A percentile compares a stretch with the other conserved stretches of the same genome.
Evolutionary conservation across 2,113 vertebrate species (phyloP).

Genomic region (Phylloscopus trochiloides): DNA sequence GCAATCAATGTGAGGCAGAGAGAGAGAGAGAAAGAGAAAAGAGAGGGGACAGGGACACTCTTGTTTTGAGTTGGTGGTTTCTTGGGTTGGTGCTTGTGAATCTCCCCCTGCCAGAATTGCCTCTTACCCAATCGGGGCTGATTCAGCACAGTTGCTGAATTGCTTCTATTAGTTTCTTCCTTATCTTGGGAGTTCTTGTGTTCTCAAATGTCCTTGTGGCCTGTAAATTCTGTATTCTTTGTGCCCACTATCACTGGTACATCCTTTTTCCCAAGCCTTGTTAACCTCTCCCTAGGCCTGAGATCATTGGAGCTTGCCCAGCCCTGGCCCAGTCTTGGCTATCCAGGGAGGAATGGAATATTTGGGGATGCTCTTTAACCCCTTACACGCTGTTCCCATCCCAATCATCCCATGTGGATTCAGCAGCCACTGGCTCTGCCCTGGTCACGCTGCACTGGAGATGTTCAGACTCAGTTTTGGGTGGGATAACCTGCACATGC

Average conservation of each 20-base stretch:
- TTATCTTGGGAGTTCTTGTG: neutral
- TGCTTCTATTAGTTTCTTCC: neutral
- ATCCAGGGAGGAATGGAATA: neutral
- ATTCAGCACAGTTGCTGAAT: neutral
- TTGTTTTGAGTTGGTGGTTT: neutral
- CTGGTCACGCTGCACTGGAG: accelerated
- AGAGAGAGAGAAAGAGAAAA: neutral
- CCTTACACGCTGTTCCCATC: neutral
- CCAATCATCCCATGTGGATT: accelerated
- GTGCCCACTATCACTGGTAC: neutral
- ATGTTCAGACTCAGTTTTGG: neutral
- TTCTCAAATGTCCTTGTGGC: neutral
- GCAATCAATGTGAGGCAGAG: neutral
- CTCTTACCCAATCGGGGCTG: neutral
- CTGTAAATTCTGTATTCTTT: neutral
- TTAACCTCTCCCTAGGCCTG: neutral
- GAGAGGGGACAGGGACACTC: neutral
- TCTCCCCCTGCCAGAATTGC: neutral
- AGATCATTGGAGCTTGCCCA: neutral
- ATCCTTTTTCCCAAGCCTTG: neutral
- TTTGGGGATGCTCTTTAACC: neutral
- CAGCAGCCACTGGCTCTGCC: neutral
- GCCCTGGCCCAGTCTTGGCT: neutral
- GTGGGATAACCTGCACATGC: neutral
- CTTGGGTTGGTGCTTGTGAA: neutral